Evolutionary conservation across 2,113 vertebrate genomes (phyloP).

Genomic region (Scomber scombrus): DNA sequence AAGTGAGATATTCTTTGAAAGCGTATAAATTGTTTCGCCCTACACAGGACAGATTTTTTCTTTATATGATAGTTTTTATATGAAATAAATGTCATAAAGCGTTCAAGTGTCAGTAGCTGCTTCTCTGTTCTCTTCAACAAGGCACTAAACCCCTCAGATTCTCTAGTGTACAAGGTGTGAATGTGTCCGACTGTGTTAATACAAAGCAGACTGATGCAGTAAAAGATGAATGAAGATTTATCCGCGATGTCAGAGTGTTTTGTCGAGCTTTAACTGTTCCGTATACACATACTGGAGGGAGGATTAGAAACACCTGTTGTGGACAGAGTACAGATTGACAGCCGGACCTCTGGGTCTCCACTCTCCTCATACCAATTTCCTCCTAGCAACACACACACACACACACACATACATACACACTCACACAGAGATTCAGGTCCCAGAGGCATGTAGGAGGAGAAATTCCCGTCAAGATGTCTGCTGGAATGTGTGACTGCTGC

Average conservation of each 20-base stretch:
- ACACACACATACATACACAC: constrained; percentile 32
- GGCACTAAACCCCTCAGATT: background rate
- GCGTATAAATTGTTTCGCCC: too few relatives aligned
- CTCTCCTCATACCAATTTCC: constrained; percentile 32
- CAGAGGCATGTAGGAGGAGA: constrained; percentile 31
- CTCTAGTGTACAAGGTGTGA: background rate
- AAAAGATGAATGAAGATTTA: background rate
- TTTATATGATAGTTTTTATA: too few relatives aligned
- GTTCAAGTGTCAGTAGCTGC: too few relatives aligned
- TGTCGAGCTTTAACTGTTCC: background rate
- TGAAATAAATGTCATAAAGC: too few relatives aligned
- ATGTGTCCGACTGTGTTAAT: background rate
- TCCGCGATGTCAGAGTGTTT: background rate
- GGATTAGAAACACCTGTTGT: constrained; percentile 72
- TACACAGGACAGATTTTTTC: too few relatives aligned
- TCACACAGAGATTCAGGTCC: background rate
- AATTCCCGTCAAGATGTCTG: constrained; percentile 47
- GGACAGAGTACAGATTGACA: constrained; percentile 44
- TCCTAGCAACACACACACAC: constrained; percentile 35
- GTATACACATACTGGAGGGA: constrained; percentile 3
- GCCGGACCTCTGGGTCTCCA: constrained; percentile 11
- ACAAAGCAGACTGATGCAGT: background rate
- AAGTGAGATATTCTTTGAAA: too few relatives aligned
- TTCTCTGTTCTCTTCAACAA: too few relatives aligned
- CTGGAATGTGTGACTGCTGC: constrained; percentile 67